A percentile compares a stretch with the other conserved stretches of the same genome.
Conservation (phyloP, 2,113 vertebrate species). For the Brevimyrus niger region DNA sequence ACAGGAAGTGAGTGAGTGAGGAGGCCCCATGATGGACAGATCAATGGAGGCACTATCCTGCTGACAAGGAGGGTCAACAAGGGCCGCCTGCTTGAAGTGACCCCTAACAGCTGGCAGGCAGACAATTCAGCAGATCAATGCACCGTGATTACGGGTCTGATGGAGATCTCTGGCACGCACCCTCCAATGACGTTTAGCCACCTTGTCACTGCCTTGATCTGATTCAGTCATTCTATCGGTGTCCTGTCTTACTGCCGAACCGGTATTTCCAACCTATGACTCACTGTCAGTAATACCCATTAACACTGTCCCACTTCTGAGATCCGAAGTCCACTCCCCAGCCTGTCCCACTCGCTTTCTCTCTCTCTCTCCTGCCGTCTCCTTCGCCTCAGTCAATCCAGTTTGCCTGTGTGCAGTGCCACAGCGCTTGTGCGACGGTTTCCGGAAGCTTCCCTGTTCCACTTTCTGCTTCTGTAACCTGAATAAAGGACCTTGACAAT, state of each 20-base stretch:
- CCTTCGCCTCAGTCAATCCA: background rate
- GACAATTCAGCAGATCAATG: background rate
- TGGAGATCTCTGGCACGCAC: background rate
- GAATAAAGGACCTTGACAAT: constrained; percentile 23
- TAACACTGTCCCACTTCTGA: background rate
- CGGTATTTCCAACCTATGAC: background rate
- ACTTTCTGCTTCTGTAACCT: constrained; percentile 22
- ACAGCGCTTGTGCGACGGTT: background rate
- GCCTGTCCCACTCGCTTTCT: background rate
- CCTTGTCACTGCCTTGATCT: background rate
- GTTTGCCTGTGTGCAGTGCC: background rate
- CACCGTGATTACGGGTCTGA: background rate
- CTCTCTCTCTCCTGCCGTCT: background rate
- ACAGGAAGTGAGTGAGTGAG: background rate
- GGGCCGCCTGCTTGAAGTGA: background rate
- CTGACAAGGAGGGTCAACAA: background rate
- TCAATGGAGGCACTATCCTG: background rate
- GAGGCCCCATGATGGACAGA: background rate
- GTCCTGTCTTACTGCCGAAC: background rate
- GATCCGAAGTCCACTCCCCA: background rate
- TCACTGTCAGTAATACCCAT: background rate
- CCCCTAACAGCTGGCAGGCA: background rate
- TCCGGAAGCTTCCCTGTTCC: constrained; percentile 10
- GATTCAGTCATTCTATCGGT: background rate
- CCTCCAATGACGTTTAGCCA: background rate